These are phyloP conservation scores for Pissodes strobi DNA, from an alignment of 1,140 invertebrate species.

Conservation along the genomic window DNA sequence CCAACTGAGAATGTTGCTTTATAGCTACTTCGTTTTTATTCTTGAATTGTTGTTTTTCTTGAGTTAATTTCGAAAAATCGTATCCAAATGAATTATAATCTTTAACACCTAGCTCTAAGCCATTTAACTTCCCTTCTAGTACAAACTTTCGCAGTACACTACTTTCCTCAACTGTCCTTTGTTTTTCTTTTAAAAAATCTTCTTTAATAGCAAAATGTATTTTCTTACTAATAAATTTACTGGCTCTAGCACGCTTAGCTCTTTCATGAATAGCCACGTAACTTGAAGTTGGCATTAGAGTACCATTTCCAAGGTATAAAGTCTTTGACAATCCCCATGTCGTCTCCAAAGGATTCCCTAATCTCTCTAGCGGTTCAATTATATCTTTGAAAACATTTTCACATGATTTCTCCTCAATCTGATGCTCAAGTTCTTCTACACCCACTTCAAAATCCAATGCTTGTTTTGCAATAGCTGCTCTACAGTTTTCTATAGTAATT, in stretches of 20 bases:
- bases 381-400: conserved; percentile 72
- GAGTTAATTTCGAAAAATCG: conserved; percentile 58
- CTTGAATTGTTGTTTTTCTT: conserved; percentile 63
- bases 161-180: conserved; percentile 66
- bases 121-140: conserved; percentile 81
- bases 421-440: conserved; percentile 68
- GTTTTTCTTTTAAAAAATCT: conserved; percentile 57
- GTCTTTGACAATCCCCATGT: conserved; percentile 88
- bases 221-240: conserved; percentile 68
- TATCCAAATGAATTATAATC: conserved; percentile 59
- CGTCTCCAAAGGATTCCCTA: conserved; percentile 72
- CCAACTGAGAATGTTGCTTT: conserved; percentile 67
- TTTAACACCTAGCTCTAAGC: conserved; percentile 61
- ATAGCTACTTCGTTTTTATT: conserved; percentile 67
- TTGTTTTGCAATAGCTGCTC: conserved; percentile 79
- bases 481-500: conserved; percentile 80
- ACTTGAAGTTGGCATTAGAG: conserved; percentile 75
- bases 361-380: conserved; percentile 77
- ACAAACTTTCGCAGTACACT: conserved; percentile 77
- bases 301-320: conserved; percentile 78
- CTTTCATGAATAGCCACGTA: conserved; percentile 77
- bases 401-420: conserved; percentile 57
- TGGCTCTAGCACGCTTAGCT: conserved; percentile 65
- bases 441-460: conserved; percentile 81
- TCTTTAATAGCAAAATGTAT: conserved; percentile 73